Percentiles rank a stretch among this genome's conserved stretches.
Evolutionary conservation across 1,140 invertebrate genomes (phyloP).

Genomic region (Brachionus asplanchnoidis): DNA sequence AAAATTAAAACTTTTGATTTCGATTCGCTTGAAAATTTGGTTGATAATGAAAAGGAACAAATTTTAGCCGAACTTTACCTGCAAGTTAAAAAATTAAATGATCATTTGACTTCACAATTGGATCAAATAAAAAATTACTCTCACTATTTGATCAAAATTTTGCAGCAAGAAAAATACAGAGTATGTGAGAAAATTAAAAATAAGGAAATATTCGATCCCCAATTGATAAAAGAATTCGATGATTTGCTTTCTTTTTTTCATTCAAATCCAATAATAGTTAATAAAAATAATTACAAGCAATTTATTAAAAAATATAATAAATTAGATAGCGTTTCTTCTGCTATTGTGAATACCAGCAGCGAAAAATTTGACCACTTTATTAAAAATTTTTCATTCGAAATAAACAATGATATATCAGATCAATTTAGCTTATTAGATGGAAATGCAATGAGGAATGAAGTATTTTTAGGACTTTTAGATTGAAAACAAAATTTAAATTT

Average conservation of each 20-base stretch:
- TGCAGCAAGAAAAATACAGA: not conserved
- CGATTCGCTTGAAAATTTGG: not conserved
- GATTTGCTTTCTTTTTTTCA: not conserved
- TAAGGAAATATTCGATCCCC: not conserved
- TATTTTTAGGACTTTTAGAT: not conserved
- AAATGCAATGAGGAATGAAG: not conserved
- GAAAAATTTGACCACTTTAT: not conserved
- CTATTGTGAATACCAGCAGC: not conserved
- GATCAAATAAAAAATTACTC: not conserved
- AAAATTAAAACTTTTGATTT: not conserved
- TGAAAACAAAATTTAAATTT: not conserved
- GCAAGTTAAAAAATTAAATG: not conserved
- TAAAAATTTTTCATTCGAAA: not conserved
- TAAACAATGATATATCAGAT: not conserved
- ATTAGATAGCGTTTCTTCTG: not conserved
- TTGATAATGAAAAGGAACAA: not conserved
- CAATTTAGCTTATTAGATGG: not conserved
- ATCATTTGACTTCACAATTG: too few relatives aligned
- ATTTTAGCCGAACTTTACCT: not conserved
- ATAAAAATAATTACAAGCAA: conserved; percentile 8
- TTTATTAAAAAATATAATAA: not conserved
- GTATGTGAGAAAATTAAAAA: not conserved
- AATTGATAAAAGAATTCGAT: not conserved
- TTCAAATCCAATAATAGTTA: not conserved
- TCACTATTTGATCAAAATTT: not conserved